Base-by-base conservation (phyloP, 2,888 invertebrate species). In the Lepidocyrtinus sp. region DNA sequence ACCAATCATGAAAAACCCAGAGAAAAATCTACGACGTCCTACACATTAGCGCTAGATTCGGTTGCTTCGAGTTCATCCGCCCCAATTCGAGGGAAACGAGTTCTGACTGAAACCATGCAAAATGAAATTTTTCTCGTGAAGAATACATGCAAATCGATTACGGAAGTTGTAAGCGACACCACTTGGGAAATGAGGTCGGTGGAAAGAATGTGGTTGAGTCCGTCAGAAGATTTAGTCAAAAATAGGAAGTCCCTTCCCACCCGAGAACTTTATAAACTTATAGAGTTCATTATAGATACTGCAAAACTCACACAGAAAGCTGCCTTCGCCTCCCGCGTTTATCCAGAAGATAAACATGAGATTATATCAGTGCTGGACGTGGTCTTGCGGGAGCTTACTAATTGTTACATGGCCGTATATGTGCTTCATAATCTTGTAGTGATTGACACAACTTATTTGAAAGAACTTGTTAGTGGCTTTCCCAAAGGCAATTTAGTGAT, bases 361-460 rank as follows among this genome's bases (percentile, higher is more conserved):
- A 75, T 83, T 15, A 25, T 78, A 2, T 25, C 62, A 9, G 77
- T 70, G 12, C 26, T 78, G 7, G 81, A 79, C 15, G 68, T 78
- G 7, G 75, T 78, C 3, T 64, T 74, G 0, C 64, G 72, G 21
- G 78, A 78, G 36, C 72, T 68, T 17, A 64, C 77, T n/a, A 70
- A 27, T 15, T 75, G 72, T 55, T 75, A 67, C 26, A 68, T 68
- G 26, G 63, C 69, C 0, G n/a, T 83, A 2, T 62, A 50, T 22
- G 65, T 61, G 17, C 45, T 81, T 17, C 69, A 61, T n/a, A 61
- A 63, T 24, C 5, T 78, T 3, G 69, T 79, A 15, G 27, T 27
- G 15, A 70, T 73, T n/a, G 83, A 83, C 63, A 46, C 69, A 1
- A 59, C 55, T 12, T 83, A 81, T 61, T 76, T 83, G 21, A 78